These are phyloP conservation scores for Oenanthe oenanthe DNA, from an alignment of 2,113 vertebrate genomes.

Conservation along the genomic window DNA sequence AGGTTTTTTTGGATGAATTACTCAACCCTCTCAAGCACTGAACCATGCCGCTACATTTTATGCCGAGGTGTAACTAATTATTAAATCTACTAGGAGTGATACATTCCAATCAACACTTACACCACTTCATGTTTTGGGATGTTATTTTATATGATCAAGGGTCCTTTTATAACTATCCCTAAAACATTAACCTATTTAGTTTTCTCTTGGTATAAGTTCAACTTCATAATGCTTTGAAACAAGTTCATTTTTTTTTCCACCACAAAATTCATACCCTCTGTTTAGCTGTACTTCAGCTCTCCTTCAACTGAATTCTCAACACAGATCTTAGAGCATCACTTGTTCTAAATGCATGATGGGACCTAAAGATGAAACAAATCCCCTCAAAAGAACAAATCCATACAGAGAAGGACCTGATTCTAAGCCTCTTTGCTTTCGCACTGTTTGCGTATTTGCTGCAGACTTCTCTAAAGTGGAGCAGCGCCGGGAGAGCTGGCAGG, in stretches of 20 bases:
- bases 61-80: background rate
- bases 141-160: background rate
- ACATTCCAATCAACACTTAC: background rate
- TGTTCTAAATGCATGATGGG: background rate
- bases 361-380: background rate
- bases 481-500: background rate
- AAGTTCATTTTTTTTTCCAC: background rate
- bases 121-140: background rate
- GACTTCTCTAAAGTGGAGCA: slow-evolving; percentile 13
- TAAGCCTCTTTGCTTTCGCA: slow-evolving; percentile 12
- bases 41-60: background rate
- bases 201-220: background rate
- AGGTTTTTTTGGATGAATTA: background rate
- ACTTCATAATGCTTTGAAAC: background rate
- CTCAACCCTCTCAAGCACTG: background rate
- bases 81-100: background rate
- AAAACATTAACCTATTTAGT: background rate
- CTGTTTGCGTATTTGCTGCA: slow-evolving; percentile 17
- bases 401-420: background rate
- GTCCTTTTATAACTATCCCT: background rate
- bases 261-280: background rate
- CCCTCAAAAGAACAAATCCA: background rate
- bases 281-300: background rate
- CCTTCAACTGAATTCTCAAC: background rate
- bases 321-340: background rate